These are phyloP conservation scores for Pardalotus punctatus DNA, from an alignment of 2,113 vertebrate genomes.

Conservation along the genomic window DNA sequence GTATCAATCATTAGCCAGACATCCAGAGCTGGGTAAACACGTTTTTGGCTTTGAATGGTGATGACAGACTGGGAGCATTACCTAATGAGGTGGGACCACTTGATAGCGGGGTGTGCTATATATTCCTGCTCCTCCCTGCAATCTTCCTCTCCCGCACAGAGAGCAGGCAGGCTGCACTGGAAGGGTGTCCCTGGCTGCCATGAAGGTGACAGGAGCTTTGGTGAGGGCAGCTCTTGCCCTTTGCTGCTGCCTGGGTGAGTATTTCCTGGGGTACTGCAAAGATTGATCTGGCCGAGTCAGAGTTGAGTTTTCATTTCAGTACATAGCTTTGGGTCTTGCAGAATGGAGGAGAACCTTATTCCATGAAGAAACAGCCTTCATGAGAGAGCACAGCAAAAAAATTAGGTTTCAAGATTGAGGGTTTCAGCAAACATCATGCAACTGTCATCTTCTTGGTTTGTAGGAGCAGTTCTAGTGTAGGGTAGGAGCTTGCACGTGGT, in stretches of 20 bases:
- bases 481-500: not conserved
- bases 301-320: not conserved
- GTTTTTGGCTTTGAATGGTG: constrained; percentile 10
- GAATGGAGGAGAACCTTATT: not conserved
- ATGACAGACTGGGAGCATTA: not conserved
- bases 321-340: not conserved
- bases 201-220: not conserved
- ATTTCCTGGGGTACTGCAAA: not conserved
- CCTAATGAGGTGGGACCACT: constrained; percentile 23
- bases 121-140: not conserved
- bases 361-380: not conserved
- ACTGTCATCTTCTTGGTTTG: not conserved
- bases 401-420: not conserved
- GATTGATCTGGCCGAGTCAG: not conserved
- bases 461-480: not conserved
- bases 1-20: constrained; percentile 61
- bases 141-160: not conserved
- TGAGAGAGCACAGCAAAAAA: not conserved
- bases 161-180: not conserved
- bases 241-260: constrained; percentile 54
- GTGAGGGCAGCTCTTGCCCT: constrained; percentile 19
- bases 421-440: not conserved
- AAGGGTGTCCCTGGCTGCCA: not conserved
- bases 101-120: not conserved
- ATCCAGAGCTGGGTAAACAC: constrained; percentile 25